Evolutionary conservation across 2,113 vertebrate genomes (phyloP), one percentile per base, ranked within the genome.

Genomic region (Poecilia latipinna): DNA sequence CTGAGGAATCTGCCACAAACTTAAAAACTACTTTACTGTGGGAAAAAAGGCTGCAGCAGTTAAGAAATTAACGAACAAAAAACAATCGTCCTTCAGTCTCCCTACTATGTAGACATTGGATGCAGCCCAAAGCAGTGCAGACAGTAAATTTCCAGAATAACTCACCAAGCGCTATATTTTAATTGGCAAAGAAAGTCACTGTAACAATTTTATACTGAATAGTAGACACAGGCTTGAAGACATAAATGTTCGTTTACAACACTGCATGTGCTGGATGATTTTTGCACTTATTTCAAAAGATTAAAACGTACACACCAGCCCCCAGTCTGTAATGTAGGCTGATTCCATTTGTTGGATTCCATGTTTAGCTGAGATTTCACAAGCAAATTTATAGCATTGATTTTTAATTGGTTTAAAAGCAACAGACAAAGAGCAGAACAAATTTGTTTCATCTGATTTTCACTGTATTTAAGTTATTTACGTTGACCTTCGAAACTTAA

Each of bases 11-110:
- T 77, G 68, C 32, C 72, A 77, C 29, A 51, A 69, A 65, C n/a
- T 72, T 57, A 22, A 64, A 90, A 92, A 87, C 64, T 89, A 90
- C 82, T 91, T 79, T 72, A 88, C 54, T 70, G 61, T 26, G 61
- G 61, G 78, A 54, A 74, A 79, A 74, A 39, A 26, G 1, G 35
- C 77, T 80, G 65, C 57, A 85, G 83, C 87, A 17, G 88, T 73
- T 86, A 89, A 89, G 68, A 61, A 78, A 70, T 62, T 26, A 57
- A n/a, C 8, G 51, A 51, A 71, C 65, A n/a, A 60, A 71, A 79
- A 78, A 62, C 72, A 75, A 78, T 39, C 67, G 42, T 68, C 78
- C 62, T 65, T 69, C 65, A 48, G 82, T 86, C 72, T 88, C 75
- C 71, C 79, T 57, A 70, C 62, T 57, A 4, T 83, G 83, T 61